These are phyloP conservation scores for Lamproptera curius DNA, from an alignment of 2,888 invertebrate genomes.

Conservation along the genomic window DNA sequence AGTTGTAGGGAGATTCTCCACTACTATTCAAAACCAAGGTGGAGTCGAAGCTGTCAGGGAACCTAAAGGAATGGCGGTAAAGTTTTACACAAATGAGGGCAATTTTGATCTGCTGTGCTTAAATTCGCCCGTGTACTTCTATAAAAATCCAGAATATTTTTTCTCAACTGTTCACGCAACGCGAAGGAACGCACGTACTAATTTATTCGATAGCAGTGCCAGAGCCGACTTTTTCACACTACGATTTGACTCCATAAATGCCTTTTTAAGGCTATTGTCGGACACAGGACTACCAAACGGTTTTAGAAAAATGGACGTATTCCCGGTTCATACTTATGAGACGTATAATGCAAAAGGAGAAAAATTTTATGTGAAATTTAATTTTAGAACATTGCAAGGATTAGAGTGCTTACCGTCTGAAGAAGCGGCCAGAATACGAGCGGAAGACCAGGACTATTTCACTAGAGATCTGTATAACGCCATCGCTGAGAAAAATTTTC, in stretches of 20 bases:
- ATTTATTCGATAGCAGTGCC: conserved; percentile 89
- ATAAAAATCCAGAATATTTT: conserved; percentile 90
- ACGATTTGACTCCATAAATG: conserved; percentile 88
- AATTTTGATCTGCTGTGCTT: conserved; percentile 92
- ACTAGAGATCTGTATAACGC: conserved; percentile 92
- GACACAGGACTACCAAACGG: conserved; percentile 95
- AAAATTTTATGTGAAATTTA: conserved; percentile 90
- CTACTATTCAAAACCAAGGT: conserved; percentile 88
- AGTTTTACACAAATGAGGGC: conserved; percentile 93
- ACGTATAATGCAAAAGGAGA: conserved; percentile 86
- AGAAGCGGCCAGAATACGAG: conserved; percentile 80
- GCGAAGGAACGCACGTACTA: conserved; percentile 92
- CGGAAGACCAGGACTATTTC: conserved; percentile 88
- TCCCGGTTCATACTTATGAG: conserved; percentile 94
- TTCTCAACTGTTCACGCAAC: conserved; percentile 92
- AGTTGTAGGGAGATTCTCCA: conserved; percentile 85
- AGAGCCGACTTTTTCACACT: conserved; percentile 93
- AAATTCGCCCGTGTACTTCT: conserved; percentile 91
- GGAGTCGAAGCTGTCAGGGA: conserved; percentile 91
- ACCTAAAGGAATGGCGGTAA: conserved; percentile 90
- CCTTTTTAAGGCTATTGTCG: conserved; percentile 85
- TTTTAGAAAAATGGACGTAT: conserved; percentile 92
- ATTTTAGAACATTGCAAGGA: conserved; percentile 92
- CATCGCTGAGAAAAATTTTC: conserved; percentile 81
- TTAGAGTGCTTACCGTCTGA: conserved; percentile 84